These are phyloP conservation scores for Micropoecilia bifurca DNA, from an alignment of 2,797 vertebrate species.

Conservation along the genomic window DNA sequence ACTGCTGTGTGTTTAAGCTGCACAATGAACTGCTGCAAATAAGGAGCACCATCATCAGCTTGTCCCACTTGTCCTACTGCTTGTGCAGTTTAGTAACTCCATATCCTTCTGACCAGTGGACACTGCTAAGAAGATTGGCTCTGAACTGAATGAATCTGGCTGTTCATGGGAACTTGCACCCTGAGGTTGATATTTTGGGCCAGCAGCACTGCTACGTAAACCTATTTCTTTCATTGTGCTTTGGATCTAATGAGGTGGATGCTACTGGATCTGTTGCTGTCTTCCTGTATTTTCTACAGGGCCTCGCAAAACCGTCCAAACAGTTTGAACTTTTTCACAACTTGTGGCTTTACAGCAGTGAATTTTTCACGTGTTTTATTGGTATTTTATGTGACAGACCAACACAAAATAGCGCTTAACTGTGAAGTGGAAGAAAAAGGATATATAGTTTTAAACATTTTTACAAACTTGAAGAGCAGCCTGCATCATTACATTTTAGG, in stretches of 20 bases:
- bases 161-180: slow-evolving; percentile 38
- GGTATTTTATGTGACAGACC: not conserved
- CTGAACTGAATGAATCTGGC: slow-evolving; percentile 35
- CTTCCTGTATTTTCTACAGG: slow-evolving; percentile 27
- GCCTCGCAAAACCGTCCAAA: not conserved
- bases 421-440: not conserved
- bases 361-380: not conserved
- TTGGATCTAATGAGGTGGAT: slow-evolving; percentile 63
- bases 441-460: not conserved
- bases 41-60: slow-evolving; percentile 42
- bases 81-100: slow-evolving; percentile 41
- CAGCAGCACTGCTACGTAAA: slow-evolving; percentile 46
- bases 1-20: slow-evolving; percentile 40
- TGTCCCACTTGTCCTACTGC: slow-evolving; percentile 29
- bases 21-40: slow-evolving; percentile 36
- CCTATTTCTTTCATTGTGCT: slow-evolving; percentile 56
- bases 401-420: not conserved
- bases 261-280: slow-evolving; percentile 59
- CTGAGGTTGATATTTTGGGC: slow-evolving; percentile 45
- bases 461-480: not conserved
- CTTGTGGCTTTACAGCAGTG: not conserved
- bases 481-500: not conserved
- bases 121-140: slow-evolving; percentile 53
- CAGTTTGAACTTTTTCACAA: not conserved
- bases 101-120: slow-evolving; percentile 37